Base-by-base conservation (phyloP, 2,113 vertebrate genomes). In the Eolophus roseicapilla region DNA sequence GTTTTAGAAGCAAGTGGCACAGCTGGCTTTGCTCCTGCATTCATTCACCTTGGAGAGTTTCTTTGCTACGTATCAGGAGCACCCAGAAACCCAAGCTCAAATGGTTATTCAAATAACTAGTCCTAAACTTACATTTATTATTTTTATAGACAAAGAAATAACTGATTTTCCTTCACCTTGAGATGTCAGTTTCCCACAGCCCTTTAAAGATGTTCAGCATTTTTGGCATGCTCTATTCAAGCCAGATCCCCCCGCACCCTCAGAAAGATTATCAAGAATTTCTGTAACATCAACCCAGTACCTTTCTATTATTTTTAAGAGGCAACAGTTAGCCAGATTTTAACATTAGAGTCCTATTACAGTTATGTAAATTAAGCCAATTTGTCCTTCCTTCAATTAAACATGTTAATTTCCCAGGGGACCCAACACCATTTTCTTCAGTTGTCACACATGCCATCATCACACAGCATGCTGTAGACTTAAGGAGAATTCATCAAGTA, bases 351-450 rank as follows among this genome's bases (percentile, higher is more conserved):
- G 16, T 82, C 71, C 82, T 90, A 64, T 86, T 64, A 71, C 20
- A 75, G 28, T 94, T 90, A 90, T 39, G 64, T 81, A 97, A 96
- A 96, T 93, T 88, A 90, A 95, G 90, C 74, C 90, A 92, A 90
- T 76, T 50, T 86, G 88, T 90, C 86, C 90, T 92, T 93, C 71
- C 53, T 83, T 94, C 94, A 92, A 94, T 93, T 93, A 94, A 95
- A 88, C 73, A 29, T 64, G 52, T 73, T 97, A 93, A 96, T 97
- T 97, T 97, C 93, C 95, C 86, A 69, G 25, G 18, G 44, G 86
- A 69, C 90, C 81, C 92, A 92, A 31, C 93, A 96, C 82, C 60
- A 79, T 96, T 96, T 97, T 86, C 76, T 78, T 86, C 39, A 37
- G 19, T 52, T 92, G 62, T 92, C 88, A 92, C 53, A 67, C 44